A percentile compares a stretch with the other conserved stretches of the same genome.
Conservation (phyloP, 2,888 invertebrate species). For the Heliconius aoede region DNA sequence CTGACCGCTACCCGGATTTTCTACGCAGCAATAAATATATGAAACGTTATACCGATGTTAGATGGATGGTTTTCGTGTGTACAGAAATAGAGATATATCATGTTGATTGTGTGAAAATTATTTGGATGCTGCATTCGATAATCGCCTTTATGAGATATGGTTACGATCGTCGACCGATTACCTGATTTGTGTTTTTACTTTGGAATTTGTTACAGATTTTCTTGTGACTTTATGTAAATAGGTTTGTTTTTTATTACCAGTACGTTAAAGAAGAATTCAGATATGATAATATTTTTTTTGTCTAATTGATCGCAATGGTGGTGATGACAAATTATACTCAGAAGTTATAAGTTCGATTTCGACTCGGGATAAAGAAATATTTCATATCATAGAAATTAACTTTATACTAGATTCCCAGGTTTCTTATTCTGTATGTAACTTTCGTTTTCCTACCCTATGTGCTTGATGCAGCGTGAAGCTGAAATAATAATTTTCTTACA, state of each 20-base stretch:
- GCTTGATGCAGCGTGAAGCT: too few relatives aligned
- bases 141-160: constrained; percentile 47
- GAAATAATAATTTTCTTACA: not conserved
- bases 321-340: too few relatives aligned
- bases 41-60: constrained; percentile 56
- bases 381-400: too few relatives aligned
- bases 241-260: not conserved
- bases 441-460: too few relatives aligned
- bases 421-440: too few relatives aligned
- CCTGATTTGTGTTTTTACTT: constrained; percentile 39
- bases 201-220: constrained; percentile 26
- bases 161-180: constrained; percentile 33
- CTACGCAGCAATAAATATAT: constrained; percentile 63
- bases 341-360: too few relatives aligned
- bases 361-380: too few relatives aligned
- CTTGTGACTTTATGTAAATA: not conserved
- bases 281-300: too few relatives aligned
- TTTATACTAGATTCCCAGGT: too few relatives aligned
- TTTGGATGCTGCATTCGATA: constrained; percentile 48
- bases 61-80: constrained; percentile 59
- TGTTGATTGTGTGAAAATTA: constrained; percentile 59
- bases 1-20: constrained; percentile 62
- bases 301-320: too few relatives aligned
- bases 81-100: constrained; percentile 58
- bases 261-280: too few relatives aligned